Base-by-base conservation (phyloP, 2,797 vertebrate species). In the Australoheros facetus region DNA sequence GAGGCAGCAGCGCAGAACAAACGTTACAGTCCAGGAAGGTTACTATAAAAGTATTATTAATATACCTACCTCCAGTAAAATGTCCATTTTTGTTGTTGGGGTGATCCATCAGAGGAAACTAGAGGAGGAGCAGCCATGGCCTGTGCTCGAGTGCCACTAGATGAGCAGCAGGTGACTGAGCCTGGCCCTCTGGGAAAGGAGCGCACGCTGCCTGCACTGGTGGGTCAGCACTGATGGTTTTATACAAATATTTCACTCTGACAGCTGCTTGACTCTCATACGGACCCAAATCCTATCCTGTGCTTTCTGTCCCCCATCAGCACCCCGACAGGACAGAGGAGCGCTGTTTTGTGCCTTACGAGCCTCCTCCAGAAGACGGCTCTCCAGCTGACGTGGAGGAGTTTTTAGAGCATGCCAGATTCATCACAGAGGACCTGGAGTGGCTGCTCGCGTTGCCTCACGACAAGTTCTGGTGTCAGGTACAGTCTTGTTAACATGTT, bases 401-500 rank as follows among this genome's bases (percentile, higher is more conserved):
- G 77, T 99, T 97, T 89, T 88, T 98, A 93, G 98, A 99, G 82
- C 92, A 95, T 76, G 95, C 96, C 84, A 95, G 92, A 87, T 99
- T 99, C 88, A 95, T 99, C 77, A 92, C 91, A 1, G 96, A 97
- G 84, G 98, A 99, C 90, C 94, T 99, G 78, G 97, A 97, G 75
- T 99, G 98, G 98, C 96, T 99, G 74, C 95, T 99, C 14, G 85
- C 95, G 13, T 93, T 98, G 89, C 97, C 98, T 70, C 98, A 99
- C n/a, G 96, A 98, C 90, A 97, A 95, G 83, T 99, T 99, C 92
- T 99, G 98, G 98, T 99, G 98, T 94, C 98, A 99, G 98, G 98
- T 99, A 91, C 73, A 42, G 4, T 34, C 19, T 11, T 14, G 4
- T 6, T 0, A 7, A 28, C 1, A 6, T 51, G 26, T 13, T 66